A percentile compares a stretch with the other conserved stretches of the same genome.
Evolutionary conservation across 1,140 invertebrate species (phyloP).

Genomic region (Megalopta genalis): DNA sequence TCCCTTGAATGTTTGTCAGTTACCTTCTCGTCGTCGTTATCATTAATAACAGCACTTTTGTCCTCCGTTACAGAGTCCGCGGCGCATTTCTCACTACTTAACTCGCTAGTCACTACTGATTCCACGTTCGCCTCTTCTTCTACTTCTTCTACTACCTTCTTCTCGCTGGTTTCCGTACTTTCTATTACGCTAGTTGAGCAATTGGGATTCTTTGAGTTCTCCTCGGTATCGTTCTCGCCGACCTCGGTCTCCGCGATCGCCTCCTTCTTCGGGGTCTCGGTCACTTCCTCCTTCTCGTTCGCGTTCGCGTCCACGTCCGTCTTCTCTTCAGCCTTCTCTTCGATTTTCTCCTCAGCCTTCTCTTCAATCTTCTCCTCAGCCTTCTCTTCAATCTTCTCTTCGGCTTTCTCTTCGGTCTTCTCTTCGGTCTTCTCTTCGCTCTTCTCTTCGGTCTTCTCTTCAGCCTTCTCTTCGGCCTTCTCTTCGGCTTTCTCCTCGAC

Average conservation of each 20-base stretch:
- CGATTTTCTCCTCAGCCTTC: conserved; percentile 31
- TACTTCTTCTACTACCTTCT: conserved; percentile 64
- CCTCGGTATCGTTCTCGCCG: conserved; percentile 48
- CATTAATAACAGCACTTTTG: conserved; percentile 77
- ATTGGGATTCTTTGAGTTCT: conserved; percentile 68
- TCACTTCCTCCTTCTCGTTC: conserved; percentile 1
- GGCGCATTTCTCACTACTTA: conserved; percentile 66
- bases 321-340: neutral
- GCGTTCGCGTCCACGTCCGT: neutral
- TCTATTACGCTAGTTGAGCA: conserved; percentile 78
- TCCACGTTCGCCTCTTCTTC: conserved; percentile 62
- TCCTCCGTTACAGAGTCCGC: conserved; percentile 59
- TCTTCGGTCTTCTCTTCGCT: conserved; percentile 9
- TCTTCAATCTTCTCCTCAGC: too few relatives aligned
- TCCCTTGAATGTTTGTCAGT: conserved; percentile 77
- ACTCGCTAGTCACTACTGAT: conserved; percentile 62
- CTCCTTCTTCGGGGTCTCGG: neutral
- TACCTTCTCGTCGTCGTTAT: conserved; percentile 70
- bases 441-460: neutral
- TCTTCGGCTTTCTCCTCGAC: conserved; percentile 39
- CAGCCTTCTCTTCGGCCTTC: neutral
- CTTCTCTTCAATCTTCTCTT: neutral
- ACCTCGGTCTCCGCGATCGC: neutral
- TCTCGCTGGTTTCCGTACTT: conserved; percentile 52
- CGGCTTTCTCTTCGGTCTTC: neutral